Base-by-base conservation (phyloP, 2,797 vertebrate genomes). In the Melanotaenia trifasciata region DNA sequence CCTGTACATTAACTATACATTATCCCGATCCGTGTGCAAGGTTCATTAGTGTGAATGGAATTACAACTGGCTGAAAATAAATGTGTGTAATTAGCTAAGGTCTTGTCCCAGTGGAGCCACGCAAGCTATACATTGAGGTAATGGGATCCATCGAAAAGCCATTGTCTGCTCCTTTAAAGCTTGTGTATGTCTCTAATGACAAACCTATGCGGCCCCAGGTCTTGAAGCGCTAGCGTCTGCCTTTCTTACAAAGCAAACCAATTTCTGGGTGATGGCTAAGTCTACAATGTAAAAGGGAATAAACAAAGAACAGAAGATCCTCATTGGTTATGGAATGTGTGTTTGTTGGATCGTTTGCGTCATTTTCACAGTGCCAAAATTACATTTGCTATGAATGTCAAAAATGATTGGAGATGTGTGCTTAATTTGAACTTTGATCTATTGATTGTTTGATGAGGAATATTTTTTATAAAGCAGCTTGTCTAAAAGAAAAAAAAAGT, bases 1-100 rank as follows among this genome's bases (percentile, higher is more conserved):
- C 81, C 84, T 92, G 86, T 91, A 86, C 81, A 93, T 93, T 91
- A 91, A 91, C 90, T 90, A 87, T 90, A 89, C 90, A 93, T 93
- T 92, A 91, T 87, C 79, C 80, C 79, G 79, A 89, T 91, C 86
- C 79, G 72, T 90, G 88, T 84, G 88, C 78, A 83, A 84, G 86
- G 82, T 90, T 93, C 90, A 92, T 92, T 92, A 92, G 88, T 79
- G 85, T 88, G 84, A 90, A 90, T 90, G 90, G 88, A 90, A 92
- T 93, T 91, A 89, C 89, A 86, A 86, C 88, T 89, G 88, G 84
- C 75, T 90, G 80, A 80, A 86, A 91, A 92, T 86, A 62, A 92
- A 91, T 85, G 90, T 78, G 74, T 74, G 91, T 90, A 91, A 94
- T 93, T 92, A 93, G 89, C 83, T 83, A 70, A 69, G 81, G 85